These are phyloP conservation scores for Dicrurus megarhynchus DNA, from an alignment of 2,113 vertebrate genomes.

Conservation along the genomic window DNA sequence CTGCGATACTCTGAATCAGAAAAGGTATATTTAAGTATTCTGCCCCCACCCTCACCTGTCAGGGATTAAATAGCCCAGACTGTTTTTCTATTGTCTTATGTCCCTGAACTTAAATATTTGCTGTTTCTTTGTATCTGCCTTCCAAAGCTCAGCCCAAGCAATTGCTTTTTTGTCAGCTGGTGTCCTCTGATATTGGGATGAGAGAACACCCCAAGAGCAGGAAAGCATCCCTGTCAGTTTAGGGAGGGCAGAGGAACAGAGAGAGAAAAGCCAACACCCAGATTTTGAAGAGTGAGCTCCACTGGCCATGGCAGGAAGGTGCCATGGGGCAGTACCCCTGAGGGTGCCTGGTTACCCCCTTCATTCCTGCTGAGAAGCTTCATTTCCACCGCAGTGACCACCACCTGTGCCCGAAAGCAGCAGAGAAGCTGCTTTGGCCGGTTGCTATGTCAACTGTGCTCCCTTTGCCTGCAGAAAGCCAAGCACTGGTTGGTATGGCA, in stretches of 20 bases:
- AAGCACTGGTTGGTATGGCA: conserved; percentile 42
- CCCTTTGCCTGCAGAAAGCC: background rate
- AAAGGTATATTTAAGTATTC: background rate
- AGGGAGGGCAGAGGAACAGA: background rate
- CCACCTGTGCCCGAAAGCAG: background rate
- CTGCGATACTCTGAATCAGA: background rate
- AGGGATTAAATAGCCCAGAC: background rate
- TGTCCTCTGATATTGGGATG: background rate
- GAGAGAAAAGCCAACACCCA: background rate
- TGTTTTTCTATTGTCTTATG: background rate
- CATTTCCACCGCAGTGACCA: background rate
- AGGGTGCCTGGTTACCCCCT: background rate
- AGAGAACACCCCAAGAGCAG: background rate
- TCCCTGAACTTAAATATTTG: background rate
- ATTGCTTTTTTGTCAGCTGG: background rate
- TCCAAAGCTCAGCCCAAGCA: background rate
- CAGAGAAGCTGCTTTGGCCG: background rate
- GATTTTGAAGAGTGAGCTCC: background rate
- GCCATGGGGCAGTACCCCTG: accelerated
- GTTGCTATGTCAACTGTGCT: conserved; percentile 59
- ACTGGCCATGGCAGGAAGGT: accelerated
- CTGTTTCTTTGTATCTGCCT: accelerated
- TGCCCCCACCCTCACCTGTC: background rate
- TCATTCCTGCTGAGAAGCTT: background rate
- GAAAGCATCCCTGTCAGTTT: background rate